Percentiles rank a stretch among this genome's conserved stretches.
These are phyloP conservation scores for Caenorhabditis imperialis DNA, from an alignment of 2,888 invertebrate species.

Conservation along the genomic window DNA sequence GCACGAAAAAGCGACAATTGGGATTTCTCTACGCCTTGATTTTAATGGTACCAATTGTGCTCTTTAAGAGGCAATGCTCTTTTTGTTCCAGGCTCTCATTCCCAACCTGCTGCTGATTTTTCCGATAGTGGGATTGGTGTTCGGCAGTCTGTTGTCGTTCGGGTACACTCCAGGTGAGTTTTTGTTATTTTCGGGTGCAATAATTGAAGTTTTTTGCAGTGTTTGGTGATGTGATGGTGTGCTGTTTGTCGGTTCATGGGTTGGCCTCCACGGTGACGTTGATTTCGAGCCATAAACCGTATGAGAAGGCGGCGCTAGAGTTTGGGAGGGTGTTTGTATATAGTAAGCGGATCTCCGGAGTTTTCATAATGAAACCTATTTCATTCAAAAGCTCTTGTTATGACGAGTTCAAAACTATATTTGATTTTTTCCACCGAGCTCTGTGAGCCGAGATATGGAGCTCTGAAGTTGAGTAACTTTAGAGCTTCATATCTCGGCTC, in stretches of 20 bases:
- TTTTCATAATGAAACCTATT: too few species aligned
- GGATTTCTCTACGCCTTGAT: conserved; percentile 31
- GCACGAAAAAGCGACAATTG: conserved; percentile 16
- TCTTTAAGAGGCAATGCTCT: not conserved
- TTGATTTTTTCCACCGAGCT: too few species aligned
- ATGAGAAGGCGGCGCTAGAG: not conserved
- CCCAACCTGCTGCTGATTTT: conserved; percentile 12
- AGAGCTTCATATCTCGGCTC: too few species aligned
- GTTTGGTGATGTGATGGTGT: conserved; percentile 10
- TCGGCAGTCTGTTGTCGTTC: not conserved
- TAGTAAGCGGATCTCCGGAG: not conserved
- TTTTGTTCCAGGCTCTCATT: conserved; percentile 18
- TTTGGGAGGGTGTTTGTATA: not conserved
- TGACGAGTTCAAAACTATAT: too few species aligned
- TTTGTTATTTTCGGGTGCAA: not conserved
- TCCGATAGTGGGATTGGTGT: conserved; percentile 2
- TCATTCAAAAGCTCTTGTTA: too few species aligned
- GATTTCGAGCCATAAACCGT: conserved; percentile 20
- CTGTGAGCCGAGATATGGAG: too few species aligned
- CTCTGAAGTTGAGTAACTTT: too few species aligned
- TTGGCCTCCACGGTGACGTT: conserved; percentile 14
- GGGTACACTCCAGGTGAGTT: conserved; percentile 11
- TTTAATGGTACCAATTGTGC: conserved; percentile 6
- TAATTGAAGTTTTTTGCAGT: conserved; percentile 5
- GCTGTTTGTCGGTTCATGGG: conserved; percentile 28